Evolutionary conservation across 2,888 invertebrate genomes (phyloP), one percentile per base, ranked within the genome.

Genomic region (Hoplodrina blanda): DNA sequence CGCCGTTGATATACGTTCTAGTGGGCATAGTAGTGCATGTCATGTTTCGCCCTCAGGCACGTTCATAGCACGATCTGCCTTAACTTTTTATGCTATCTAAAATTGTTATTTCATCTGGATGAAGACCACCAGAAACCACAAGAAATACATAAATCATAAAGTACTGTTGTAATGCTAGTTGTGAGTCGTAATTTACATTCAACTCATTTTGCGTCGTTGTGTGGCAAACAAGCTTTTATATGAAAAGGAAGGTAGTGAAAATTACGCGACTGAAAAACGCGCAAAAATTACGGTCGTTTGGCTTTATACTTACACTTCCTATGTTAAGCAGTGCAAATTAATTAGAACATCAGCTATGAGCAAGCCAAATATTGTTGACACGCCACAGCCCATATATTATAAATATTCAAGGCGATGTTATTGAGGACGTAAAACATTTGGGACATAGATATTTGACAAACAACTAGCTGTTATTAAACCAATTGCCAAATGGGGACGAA

Each of bases 381-480:
- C 46, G 52, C 13, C 46, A 56, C 52, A 5, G 20, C 30, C 59
- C 69, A n/a, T 65, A 71, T 50, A 63, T 59, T 52, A 25, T 64
- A 56, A 83, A 74, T 80, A 87, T 87, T 87, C 81, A 88, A 85
- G 68, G 80, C 75, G 78, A 85, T 76, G 71, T 84, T 81, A 86
- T 86, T 85, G 73, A 67, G 66, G 44, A 63, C 62, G 55, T 65
- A 70, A 83, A 84, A 85, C 83, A 87, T 88, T 85, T 82, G 81
- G 85, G 72, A 78, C 87, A 82, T 76, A 69, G 71, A 44, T 55
- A 66, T 86, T 86, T 85, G 80, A 87, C 82, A 78, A 79, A 79
- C 82, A 88, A 84, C 87, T 80, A 88, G 77, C 74, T 84, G 79
- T 85, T 85, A 88, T 92, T 90, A 85, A 87, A 85, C 83, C 88